Base-by-base conservation (phyloP, 2,797 vertebrate species). In the Helicolenus hilgendorfi region DNA sequence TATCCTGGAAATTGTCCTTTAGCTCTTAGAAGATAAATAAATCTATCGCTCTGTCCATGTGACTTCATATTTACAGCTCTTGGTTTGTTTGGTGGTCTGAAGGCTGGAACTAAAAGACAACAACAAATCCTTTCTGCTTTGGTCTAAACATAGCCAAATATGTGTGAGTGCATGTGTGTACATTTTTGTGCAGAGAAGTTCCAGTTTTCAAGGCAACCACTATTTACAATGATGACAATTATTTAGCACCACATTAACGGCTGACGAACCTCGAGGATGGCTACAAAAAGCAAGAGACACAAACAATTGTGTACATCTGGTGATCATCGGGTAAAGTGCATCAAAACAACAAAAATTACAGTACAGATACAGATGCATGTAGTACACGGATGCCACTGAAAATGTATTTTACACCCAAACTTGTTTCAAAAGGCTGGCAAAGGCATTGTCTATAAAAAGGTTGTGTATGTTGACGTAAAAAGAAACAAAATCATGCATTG, bases 1-100 rank as follows among this genome's bases (percentile, higher is more conserved):
- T 72, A 27, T 75, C 18, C 74, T 58, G 72, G 29, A 71, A 27
- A 29, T 77, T 45, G 11, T 3, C 27, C 26, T 72, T 82, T 22
- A 67, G 70, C 36, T 60, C 24, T 74, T 35, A 78, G n/a, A 53
- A 63, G 11, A 79, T 45, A 27, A 77, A 84, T 83, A 84, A 64
- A 83, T 74, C 70, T 56, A 45, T 78, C 45, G 60, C 62, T 60
- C 8, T 1, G 49, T 70, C 45, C 18, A 7, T 18, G 36, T 29
- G 20, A 20, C 6, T 56, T 67, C 49, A 58, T 41, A 56, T 80
- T 69, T 60, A 58, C 11, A 56, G 62, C 31, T 2, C 1, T 41
- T 26, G 8, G 35, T 72, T 79, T 59, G 31, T 78, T 73, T 79
- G 58, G 38, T 31, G 76, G 29, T 45, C 64, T 77, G 13, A 65